Conservation (phyloP, 2,113 vertebrate species). For the Erinaceus europaeus region DNA sequence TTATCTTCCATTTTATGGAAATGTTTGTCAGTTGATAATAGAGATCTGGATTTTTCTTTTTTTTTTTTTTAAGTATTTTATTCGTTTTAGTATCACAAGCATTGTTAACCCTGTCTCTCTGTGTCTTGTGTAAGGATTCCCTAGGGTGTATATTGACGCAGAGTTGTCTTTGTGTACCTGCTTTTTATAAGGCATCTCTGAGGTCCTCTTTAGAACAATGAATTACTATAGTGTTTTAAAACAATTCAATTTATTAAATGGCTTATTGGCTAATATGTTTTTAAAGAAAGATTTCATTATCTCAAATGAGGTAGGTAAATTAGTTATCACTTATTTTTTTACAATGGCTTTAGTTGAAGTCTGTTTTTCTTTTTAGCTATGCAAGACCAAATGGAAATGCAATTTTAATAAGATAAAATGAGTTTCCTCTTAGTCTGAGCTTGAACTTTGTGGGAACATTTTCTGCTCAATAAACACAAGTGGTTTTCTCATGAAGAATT, state of each 20-base stretch:
- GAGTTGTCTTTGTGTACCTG: neutral
- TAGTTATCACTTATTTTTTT: neutral
- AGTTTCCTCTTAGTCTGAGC: neutral
- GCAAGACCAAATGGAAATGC: conserved; percentile 4
- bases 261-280: neutral
- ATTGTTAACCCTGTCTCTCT: too few relatives aligned
- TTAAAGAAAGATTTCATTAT: neutral
- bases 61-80: too few relatives aligned
- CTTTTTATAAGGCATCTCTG: neutral
- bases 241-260: neutral
- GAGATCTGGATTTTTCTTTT: too few relatives aligned
- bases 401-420: conserved; percentile 40
- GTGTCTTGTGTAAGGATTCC: too few relatives aligned
- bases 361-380: conserved; percentile 28
- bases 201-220: neutral
- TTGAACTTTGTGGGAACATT: conserved; percentile 30
- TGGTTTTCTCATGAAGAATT: neutral
- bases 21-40: too few relatives aligned
- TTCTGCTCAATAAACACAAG: conserved; percentile 20
- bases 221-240: neutral
- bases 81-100: too few relatives aligned
- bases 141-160: too few relatives aligned
- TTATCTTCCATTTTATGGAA: too few relatives aligned
- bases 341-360: neutral
- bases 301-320: neutral